Base-by-base conservation (phyloP, 2,888 invertebrate species). In the Sceliomorpha sp. region DNA sequence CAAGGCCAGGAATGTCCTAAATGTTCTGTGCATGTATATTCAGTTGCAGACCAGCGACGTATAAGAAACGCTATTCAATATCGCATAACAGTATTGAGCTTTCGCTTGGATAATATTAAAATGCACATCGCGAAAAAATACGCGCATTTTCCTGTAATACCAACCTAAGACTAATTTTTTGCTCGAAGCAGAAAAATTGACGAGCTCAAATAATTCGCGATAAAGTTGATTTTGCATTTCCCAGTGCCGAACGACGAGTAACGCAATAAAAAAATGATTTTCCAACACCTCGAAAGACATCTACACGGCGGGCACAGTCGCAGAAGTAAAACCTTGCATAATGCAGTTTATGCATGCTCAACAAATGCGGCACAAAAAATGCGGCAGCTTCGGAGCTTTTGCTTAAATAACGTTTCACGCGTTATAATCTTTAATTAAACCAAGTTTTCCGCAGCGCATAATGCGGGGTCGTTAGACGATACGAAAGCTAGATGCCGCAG, bases 361-460 rank as follows among this genome's bases (percentile, higher is more conserved):
- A 56, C 40, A 39, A 32, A 32, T 31, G 39, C 42, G 8, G 9
- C 47, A 24, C 34, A 36, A 10, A 20, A 45, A 27, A 31, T 45
- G 15, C 45, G 17, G 9, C 17, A 17, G 20, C 27, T 13, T 29
- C 29, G 42, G 29, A 67, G 63, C 72, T 72, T 69, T 74, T 72
- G 74, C 79, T 78, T 72, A 77, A 79, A 79, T 83, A 80, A 39
- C 80, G 77, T 82, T 83, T 81, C 76, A 78, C 80, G 78, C 83
- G 76, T 81, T 81, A 83, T 82, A 80, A 82, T 84, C 79, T 82
- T 84, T 83, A 84, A 84, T 84, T 82, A 82, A 82, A 79, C 67
- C 62, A 75, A 77, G 73, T 80, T 77, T 79, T 78, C 80, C 75
- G 64, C 62, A 66, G 77, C 68, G 76, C 75, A 78, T 80, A 81